phyloP scores from a whole-genome alignment of 2,113 vertebrate genomes.

The Alethe castanea region DNA sequence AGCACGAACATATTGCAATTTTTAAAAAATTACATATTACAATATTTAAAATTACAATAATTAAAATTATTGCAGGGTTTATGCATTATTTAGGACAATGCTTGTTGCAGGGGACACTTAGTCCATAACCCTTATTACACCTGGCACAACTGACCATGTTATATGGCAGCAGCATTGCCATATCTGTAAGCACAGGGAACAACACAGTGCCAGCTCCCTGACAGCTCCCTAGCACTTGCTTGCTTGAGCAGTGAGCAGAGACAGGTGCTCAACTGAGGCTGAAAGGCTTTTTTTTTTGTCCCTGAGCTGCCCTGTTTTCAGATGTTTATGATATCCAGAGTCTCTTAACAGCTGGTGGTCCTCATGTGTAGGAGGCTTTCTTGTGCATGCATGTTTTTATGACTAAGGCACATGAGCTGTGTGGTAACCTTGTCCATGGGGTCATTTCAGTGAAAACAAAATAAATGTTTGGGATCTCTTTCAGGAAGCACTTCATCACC shows the following conservation, averaged over 20 bases:
- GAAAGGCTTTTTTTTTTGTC: not conserved
- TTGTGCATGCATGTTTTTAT: rapidly evolving
- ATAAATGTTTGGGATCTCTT: not conserved
- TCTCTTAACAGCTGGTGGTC: not conserved
- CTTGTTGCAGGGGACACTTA: not conserved
- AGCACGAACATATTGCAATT: not conserved
- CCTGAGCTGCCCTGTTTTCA: not conserved
- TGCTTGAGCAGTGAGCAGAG: not conserved
- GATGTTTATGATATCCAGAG: not conserved
- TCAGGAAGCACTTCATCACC: not conserved
- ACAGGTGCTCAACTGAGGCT: not conserved
- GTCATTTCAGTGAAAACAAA: not conserved
- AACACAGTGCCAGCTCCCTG: not conserved
- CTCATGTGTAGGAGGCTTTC: not conserved
- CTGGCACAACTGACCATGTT: rapidly evolving
- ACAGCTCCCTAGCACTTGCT: rapidly evolving
- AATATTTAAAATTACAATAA: not conserved
- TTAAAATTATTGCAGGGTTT: not conserved
- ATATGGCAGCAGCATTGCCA: not conserved
- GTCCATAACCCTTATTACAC: not conserved
- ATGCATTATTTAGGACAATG: not conserved
- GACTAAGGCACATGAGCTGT: not conserved
- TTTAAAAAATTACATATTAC: too few relatives aligned
- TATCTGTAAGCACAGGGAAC: not conserved
- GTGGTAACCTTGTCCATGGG: not conserved